Evolutionary conservation across 2,888 invertebrate species (phyloP).

Genomic region (Pherbina coryleti): DNA sequence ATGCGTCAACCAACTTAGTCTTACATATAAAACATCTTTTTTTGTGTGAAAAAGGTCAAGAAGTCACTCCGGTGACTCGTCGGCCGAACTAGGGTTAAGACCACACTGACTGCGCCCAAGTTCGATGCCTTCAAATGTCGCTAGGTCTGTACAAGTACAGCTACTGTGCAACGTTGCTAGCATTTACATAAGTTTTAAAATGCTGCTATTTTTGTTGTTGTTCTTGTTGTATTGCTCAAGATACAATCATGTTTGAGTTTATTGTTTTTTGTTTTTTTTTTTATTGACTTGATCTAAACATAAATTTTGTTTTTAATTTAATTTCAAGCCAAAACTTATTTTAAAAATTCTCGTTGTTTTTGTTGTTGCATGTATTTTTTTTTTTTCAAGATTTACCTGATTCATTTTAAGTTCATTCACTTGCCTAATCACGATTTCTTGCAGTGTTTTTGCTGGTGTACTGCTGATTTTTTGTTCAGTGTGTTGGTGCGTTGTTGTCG

Average conservation of each 20-base stretch:
- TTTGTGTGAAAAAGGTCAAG: too few species aligned
- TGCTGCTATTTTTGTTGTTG: constrained; percentile 12
- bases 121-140: not conserved
- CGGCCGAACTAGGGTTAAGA: too few species aligned
- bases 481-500: too few species aligned
- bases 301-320: not conserved
- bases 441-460: not conserved
- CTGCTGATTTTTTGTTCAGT: too few species aligned
- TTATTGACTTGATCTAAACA: not conserved
- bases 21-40: too few species aligned
- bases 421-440: constrained; percentile 13
- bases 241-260: not conserved
- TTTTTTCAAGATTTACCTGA: not conserved
- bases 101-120: too few species aligned
- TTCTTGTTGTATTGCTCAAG: constrained; percentile 1
- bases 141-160: not conserved
- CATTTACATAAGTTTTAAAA: not conserved
- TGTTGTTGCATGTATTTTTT: not conserved
- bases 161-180: not conserved
- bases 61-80: too few species aligned
- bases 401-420: constrained; percentile 22
- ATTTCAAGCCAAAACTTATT: not conserved
- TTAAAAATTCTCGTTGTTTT: not conserved
- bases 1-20: too few species aligned
- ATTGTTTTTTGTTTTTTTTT: not conserved